phyloP scores from a whole-genome alignment of 2,888 invertebrate genomes.

The Maniola hyperantus region DNA sequence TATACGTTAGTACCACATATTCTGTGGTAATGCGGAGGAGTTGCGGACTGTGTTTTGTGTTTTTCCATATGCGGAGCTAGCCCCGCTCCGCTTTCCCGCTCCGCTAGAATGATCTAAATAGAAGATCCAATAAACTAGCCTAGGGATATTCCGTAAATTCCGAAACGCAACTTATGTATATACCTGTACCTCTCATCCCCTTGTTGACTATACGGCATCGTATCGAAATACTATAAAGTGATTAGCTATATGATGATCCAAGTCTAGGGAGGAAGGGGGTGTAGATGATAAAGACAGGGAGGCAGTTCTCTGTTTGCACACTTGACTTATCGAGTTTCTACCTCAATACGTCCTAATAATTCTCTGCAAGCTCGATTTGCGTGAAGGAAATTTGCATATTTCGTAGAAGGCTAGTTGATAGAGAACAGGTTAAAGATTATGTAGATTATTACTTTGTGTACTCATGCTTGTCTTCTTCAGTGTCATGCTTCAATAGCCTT shows the following conservation, averaged over 20 bases:
- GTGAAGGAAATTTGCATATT: constrained; percentile 8
- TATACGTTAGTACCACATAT: too few species aligned
- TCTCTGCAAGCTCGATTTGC: neutral
- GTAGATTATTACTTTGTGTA: neutral
- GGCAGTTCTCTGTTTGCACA: neutral
- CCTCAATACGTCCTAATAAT: neutral
- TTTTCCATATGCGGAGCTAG: too few species aligned
- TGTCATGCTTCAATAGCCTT: neutral
- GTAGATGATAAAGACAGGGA: neutral
- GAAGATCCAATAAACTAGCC: neutral
- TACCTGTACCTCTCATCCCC: neutral
- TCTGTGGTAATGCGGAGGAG: too few species aligned
- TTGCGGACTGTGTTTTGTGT: too few species aligned
- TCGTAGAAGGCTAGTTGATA: neutral
- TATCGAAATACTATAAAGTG: constrained; percentile 5
- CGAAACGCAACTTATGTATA: neutral
- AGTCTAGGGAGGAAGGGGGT: neutral
- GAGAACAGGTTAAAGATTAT: neutral
- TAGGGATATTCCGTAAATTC: neutral
- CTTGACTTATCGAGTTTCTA: constrained; percentile 4
- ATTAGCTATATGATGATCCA: constrained; percentile 10
- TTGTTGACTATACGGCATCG: constrained; percentile 4
- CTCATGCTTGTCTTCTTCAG: neutral
- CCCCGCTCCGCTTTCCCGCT: too few species aligned
- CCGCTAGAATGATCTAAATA: neutral